These are phyloP conservation scores for Frankliniella intonsa DNA, from an alignment of 2,888 invertebrate genomes.

Conservation along the genomic window DNA sequence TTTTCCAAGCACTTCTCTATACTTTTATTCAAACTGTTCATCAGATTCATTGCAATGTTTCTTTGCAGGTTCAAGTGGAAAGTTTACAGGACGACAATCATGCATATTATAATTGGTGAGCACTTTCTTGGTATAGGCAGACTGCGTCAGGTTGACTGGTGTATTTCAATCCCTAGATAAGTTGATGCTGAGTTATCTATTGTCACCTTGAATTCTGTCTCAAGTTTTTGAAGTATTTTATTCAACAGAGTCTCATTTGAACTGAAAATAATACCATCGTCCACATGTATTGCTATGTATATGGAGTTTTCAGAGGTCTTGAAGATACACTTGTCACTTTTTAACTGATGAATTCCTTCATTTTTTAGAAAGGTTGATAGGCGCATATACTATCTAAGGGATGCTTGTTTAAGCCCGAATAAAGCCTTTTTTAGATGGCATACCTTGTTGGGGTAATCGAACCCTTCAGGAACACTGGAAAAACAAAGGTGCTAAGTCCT, in stretches of 20 bases:
- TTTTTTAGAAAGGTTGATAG: conserved; percentile 32
- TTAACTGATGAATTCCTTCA: conserved; percentile 31
- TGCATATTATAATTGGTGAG: background rate
- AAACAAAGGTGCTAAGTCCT: too few species aligned
- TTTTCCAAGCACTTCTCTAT: conserved; percentile 34
- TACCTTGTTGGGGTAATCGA: conserved; percentile 13
- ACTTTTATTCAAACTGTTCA: conserved; percentile 34
- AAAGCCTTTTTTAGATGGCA: conserved; percentile 34
- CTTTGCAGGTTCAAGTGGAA: conserved; percentile 17
- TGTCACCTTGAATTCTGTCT: background rate
- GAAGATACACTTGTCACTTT: conserved; percentile 34
- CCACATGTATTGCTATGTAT: conserved; percentile 33
- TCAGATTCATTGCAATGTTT: conserved; percentile 32
- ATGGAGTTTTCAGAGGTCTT: conserved; percentile 29
- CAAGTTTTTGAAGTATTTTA: background rate
- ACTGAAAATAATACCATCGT: conserved; percentile 33
- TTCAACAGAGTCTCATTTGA: background rate
- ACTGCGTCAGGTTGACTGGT: conserved; percentile 31
- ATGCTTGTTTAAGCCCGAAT: conserved; percentile 35
- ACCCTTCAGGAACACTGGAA: conserved; percentile 35
- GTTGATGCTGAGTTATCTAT: background rate
- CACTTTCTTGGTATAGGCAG: conserved; percentile 32
- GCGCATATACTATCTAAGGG: conserved; percentile 34
- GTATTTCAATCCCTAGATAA: conserved; percentile 2
- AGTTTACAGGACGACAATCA: background rate